Evolutionary conservation across 2,888 invertebrate species (phyloP).

Genomic region (Congeria kusceri): DNA sequence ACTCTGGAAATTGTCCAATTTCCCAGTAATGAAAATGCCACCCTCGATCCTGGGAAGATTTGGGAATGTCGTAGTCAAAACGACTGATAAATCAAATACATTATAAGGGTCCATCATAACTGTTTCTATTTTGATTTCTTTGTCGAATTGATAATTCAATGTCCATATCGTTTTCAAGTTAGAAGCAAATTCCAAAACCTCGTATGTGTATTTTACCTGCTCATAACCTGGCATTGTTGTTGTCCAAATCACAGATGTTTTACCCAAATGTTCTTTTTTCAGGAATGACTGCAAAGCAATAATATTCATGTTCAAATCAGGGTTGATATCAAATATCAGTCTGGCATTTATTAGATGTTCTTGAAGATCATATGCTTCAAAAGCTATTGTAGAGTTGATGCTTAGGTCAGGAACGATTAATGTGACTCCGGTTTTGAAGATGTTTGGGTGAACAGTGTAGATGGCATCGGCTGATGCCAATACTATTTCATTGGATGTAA

Average conservation of each 20-base stretch:
- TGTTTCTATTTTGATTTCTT: slow-evolving; percentile 34
- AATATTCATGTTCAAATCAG: slow-evolving; percentile 17
- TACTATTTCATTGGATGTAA: background rate
- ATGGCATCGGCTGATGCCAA: slow-evolving; percentile 15
- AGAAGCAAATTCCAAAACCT: slow-evolving; percentile 4
- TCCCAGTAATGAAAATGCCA: slow-evolving; percentile 14
- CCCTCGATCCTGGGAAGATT: slow-evolving; percentile 25
- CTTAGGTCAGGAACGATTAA: slow-evolving; percentile 32
- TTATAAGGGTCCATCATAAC: slow-evolving; percentile 6
- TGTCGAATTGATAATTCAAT: slow-evolving; percentile 40
- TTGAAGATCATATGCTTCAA: slow-evolving; percentile 17
- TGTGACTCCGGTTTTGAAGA: background rate
- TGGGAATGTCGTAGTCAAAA: slow-evolving; percentile 47
- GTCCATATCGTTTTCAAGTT: slow-evolving; percentile 14
- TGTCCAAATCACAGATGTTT: slow-evolving; percentile 22
- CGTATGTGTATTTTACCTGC: slow-evolving; percentile 31
- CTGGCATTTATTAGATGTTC: slow-evolving; percentile 13
- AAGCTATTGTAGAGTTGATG: slow-evolving; percentile 32
- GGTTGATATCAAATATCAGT: slow-evolving; percentile 23
- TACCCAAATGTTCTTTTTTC: background rate
- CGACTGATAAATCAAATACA: slow-evolving; percentile 3
- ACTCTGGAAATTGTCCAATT: slow-evolving; percentile 16
- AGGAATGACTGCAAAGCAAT: slow-evolving; percentile 31
- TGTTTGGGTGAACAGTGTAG: background rate
- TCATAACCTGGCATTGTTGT: slow-evolving; percentile 50